Base-by-base conservation (phyloP, 2,888 invertebrate genomes). In the Nysson spinosus region DNA sequence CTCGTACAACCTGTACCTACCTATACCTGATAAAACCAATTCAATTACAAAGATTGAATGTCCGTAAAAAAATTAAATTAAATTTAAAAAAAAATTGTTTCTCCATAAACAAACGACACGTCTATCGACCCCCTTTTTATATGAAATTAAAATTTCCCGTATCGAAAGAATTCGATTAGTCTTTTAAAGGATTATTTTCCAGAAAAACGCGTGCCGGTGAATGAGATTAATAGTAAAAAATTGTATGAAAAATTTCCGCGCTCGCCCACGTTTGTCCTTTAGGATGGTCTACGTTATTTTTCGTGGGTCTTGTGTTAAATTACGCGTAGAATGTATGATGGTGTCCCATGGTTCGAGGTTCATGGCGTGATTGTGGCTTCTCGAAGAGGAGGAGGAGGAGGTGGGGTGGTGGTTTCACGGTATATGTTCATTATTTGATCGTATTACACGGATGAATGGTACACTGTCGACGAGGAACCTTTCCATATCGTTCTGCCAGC, bases 401-500 rank as follows among this genome's bases (percentile, higher is more conserved):
- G 12, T 3, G 30, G 1, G 11, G 12, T 16, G 5, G 16, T 16
- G n/a, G n/a, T n/a, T n/a, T n/a, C 34, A 32, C 16, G 19, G n/a
- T 28, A 4, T 43, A 14, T 17, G 26, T 12, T 44, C 61, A 39
- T 65, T 62, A 65, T 54, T 62, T 49, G 51, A 64, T 64, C 58
- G 58, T 5, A 42, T 64, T 60, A 64, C 63, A 64, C 51, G 46
- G 22, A 9, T 26, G 32, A 46, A 20, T 20, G 37, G 12, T 28
- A 24, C 20, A 26, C 28, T 9, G 26, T 28, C 34, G 24, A 24
- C n/a, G 19, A 22, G 9, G 26, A 30, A 50, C 37, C 42, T 24
- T 43, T 34, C 9, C 35, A 3, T 12, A 16, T 22, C 43, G 7
- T 40, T 20, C 11, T 12, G 12, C 3, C 24, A 4, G 6, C 24